Base-by-base conservation (phyloP, 1,140 invertebrate genomes). In the Lepidurus couesii region DNA sequence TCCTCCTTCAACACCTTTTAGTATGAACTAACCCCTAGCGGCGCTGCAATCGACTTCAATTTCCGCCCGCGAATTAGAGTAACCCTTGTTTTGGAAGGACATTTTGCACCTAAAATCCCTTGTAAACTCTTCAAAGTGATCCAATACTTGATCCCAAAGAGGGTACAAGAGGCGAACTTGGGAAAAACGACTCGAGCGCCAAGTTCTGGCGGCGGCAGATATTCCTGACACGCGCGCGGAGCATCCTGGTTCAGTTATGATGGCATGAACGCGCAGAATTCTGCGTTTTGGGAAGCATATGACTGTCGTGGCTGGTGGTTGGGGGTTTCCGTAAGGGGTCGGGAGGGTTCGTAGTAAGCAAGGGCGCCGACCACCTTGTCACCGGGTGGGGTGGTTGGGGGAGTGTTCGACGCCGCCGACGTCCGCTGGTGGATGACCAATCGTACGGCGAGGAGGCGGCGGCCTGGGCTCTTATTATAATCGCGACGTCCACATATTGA, bases 401-500 rank as follows among this genome's bases (percentile, higher is more conserved):
- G 53, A 65, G 21, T 65, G 53, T 65, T 13, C 53, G 7, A 65
- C 53, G 53, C 53, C 53, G 53, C 53, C 53, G 53, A 65, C 53
- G 53, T 65, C 53, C 53, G 53, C 53, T 13, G 53, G 53, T 65
- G 53, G 53, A 65, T 65, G 53, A 65, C 53, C 53, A 65, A 65
- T 65, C 53, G 53, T 34, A 34, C 53, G 53, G 53, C 53, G 53
- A 65, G 53, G 53, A 65, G 53, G 53, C 53, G 53, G 53, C 53
- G 53, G 53, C 53, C 53, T 65, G 53, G 53, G 53, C 53, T 34
- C 53, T 65, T 65, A 65, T 65, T 65, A 65, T 65, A 65, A 65
- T 65, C 53, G 53, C 53, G 53, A 65, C 53, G 53, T 65, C 53
- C 53, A n/a, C 53, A 65, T 65, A 65, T 65, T 65, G 53, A 65